A percentile compares a stretch with the other conserved stretches of the same genome.
Evolutionary conservation across 1,140 invertebrate species (phyloP).

Genomic region (Drosophila seguyi): DNA sequence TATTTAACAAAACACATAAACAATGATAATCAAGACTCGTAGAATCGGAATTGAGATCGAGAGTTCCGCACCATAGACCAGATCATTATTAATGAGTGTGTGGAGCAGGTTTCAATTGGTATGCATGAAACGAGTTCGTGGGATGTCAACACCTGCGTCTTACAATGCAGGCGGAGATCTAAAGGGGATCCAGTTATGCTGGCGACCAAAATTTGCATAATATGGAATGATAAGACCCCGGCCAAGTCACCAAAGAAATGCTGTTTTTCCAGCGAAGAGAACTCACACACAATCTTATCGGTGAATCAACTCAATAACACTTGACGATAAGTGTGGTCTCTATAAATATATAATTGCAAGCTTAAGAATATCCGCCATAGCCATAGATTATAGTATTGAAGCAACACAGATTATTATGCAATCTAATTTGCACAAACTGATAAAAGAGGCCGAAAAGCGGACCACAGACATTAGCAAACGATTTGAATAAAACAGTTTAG

Average conservation of each 20-base stretch:
- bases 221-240: conserved; percentile 18
- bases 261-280: conserved; percentile 5
- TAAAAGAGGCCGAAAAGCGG: conserved; percentile 15
- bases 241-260: conserved; percentile 4
- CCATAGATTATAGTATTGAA: background rate
- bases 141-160: conserved; percentile 42
- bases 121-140: conserved; percentile 66
- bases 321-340: background rate
- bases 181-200: conserved; percentile 49
- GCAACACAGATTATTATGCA: background rate
- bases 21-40: conserved; percentile 50
- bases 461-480: conserved; percentile 7
- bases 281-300: conserved; percentile 25
- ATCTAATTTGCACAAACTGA: conserved; percentile 15
- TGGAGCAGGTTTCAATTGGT: conserved; percentile 57
- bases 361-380: background rate
- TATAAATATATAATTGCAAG: conserved; percentile 14
- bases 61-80: conserved; percentile 65
- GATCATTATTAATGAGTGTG: conserved; percentile 58
- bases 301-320: background rate
- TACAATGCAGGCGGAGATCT: conserved; percentile 63
- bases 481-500: conserved; percentile 24
- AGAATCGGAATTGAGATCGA: conserved; percentile 46
- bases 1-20: conserved; percentile 39
- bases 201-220: conserved; percentile 62